phyloP scores from a whole-genome alignment of 2,113 vertebrate species.

The Passer domesticus region DNA sequence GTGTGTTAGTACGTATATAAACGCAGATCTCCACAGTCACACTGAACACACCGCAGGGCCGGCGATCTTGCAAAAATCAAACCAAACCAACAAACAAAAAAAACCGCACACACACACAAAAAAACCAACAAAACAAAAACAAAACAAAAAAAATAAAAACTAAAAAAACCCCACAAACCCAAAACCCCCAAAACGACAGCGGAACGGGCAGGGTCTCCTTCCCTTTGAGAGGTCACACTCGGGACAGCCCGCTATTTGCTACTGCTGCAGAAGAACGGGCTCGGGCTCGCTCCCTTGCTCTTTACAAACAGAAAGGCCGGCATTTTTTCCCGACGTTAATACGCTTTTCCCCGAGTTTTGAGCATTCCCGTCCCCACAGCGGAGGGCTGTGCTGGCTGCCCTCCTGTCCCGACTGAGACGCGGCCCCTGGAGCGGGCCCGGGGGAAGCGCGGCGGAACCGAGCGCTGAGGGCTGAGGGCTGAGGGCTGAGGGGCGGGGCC shows the following conservation, averaged over 20 bases:
- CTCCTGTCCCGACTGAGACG: rapidly evolving
- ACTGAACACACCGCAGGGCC: not conserved
- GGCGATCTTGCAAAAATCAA: not conserved
- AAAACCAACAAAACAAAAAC: not conserved
- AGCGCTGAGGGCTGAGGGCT: too few relatives aligned
- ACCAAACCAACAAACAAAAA: rapidly evolving
- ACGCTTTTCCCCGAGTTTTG: not conserved
- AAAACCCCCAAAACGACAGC: not conserved
- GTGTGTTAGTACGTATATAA: too few relatives aligned
- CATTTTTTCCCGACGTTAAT: not conserved
- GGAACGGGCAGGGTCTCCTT: not conserved
- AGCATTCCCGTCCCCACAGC: not conserved
- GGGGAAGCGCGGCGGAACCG: not conserved
- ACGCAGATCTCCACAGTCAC: too few relatives aligned
- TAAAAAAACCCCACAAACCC: too few relatives aligned
- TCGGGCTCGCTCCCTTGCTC: not conserved
- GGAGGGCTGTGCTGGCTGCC: not conserved
- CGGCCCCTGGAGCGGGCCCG: not conserved
- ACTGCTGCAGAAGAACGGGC: not conserved
- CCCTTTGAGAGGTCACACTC: not conserved
- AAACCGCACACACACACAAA: too few relatives aligned
- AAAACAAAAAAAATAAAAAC: not conserved
- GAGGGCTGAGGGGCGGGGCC: too few relatives aligned
- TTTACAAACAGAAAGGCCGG: not conserved
- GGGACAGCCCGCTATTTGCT: not conserved